phyloP scores from a whole-genome alignment of 2,113 vertebrate species.

The Regulus satrapa region DNA sequence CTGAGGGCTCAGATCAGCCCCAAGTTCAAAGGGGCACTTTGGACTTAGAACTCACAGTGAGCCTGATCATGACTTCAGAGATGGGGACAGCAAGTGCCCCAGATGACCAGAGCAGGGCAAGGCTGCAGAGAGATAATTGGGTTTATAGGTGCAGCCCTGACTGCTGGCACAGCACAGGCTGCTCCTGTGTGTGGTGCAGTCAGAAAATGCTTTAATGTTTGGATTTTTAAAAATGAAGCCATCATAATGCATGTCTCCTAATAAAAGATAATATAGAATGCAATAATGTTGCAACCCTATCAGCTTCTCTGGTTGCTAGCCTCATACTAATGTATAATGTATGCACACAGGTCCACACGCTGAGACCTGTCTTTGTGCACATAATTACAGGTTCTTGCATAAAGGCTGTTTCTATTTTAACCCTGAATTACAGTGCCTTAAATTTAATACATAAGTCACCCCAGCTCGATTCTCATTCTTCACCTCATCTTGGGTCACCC shows the following conservation, averaged over 20 bases:
- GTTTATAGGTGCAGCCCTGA: not conserved
- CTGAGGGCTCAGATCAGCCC: not conserved
- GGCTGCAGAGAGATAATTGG: not conserved
- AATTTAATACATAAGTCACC: not conserved
- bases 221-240: not conserved
- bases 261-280: not conserved
- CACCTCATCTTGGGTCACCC: not conserved
- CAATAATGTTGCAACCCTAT: not conserved
- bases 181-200: not conserved
- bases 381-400: not conserved
- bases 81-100: not conserved
- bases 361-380: not conserved
- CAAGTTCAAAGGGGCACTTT: not conserved
- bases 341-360: not conserved
- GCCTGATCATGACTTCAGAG: not conserved
- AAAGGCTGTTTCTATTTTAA: not conserved
- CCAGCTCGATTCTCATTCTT: not conserved
- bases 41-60: not conserved
- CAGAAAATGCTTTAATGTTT: not conserved
- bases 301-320: not conserved
- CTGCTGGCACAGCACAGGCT: rapidly evolving
- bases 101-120: not conserved
- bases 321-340: not conserved
- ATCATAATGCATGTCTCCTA: not conserved
- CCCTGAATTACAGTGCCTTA: not conserved